These are phyloP conservation scores for Tenthredo distinguenda DNA, from an alignment of 2,888 invertebrate genomes.

Conservation along the genomic window DNA sequence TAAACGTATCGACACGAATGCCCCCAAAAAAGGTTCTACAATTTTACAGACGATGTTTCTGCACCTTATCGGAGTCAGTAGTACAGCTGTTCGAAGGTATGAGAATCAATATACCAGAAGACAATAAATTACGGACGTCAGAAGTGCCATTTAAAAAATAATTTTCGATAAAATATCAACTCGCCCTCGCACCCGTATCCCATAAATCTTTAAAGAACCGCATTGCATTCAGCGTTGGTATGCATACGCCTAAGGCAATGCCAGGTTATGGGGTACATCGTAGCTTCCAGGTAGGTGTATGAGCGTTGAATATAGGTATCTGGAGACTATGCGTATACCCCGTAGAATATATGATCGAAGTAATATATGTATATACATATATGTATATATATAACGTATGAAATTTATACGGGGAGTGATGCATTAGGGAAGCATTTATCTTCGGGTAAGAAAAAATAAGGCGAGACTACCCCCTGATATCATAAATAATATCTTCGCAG, in stretches of 20 bases:
- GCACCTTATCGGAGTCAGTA: not conserved
- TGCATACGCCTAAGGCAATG: constrained; percentile 19
- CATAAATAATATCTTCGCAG: constrained; percentile 6
- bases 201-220: constrained; percentile 31
- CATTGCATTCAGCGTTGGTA: constrained; percentile 13
- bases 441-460: constrained; percentile 2
- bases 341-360: constrained; percentile 23
- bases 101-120: constrained; percentile 11
- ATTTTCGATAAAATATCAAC: constrained; percentile 39
- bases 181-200: constrained; percentile 32
- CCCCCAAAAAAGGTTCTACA: not conserved
- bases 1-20: not conserved
- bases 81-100: not conserved
- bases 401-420: constrained; percentile 34
- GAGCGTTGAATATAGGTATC: not conserved
- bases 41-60: not conserved
- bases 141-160: constrained; percentile 39
- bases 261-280: constrained; percentile 22
- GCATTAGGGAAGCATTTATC: constrained; percentile 31
- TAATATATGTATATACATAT: not conserved
- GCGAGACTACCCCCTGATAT: constrained; percentile 22
- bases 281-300: constrained; percentile 16
- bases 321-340: not conserved
- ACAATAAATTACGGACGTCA: constrained; percentile 31
- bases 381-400: constrained; percentile 13